Evolutionary conservation across 1,140 invertebrate species (phyloP), one percentile per base, ranked within the genome.

Genomic region (Eriocheir sinensis): DNA sequence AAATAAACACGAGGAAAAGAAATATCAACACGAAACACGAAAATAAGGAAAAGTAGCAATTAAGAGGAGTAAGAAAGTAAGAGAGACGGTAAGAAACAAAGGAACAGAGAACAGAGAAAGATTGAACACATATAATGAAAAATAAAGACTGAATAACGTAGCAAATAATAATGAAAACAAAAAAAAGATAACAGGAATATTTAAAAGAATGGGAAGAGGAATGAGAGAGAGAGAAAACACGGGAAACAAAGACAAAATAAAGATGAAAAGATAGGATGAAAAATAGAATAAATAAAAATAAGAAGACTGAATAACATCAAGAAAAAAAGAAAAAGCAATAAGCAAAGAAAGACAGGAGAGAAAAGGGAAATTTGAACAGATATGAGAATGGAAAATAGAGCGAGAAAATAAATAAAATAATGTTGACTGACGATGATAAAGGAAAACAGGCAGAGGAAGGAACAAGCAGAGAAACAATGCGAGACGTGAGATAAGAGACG

Each of bases 181-280:
- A n/a, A n/a, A 72, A 72, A 72, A n/a, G 60, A 15, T 15, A n/a
- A n/a, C 12, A 72, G 60, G 60, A 72, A 72, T 15, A n/a, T 15
- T 72, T 15, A n/a, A n/a, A 72, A 72, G 60, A 72, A 72, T 15
- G 60, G 60, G 12, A n/a, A 72, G 60, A 72, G 60, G 60, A n/a
- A 72, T 15, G n/a, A n/a, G 60, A 15, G 60, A n/a, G 60, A 72
- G n/a, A n/a, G 60, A 72, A 72, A 72, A n/a, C n/a, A n/a, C n/a
- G n/a, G n/a, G n/a, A n/a, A n/a, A n/a, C n/a, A n/a, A n/a, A n/a
- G n/a, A n/a, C n/a, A n/a, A n/a, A n/a, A n/a, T n/a, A n/a, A n/a
- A n/a, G 60, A n/a, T 72, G 60, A 72, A n/a, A 72, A n/a, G 60
- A n/a, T 15, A 72, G n/a, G 60, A n/a, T 72, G 60, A n/a, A n/a